These are phyloP conservation scores for Gymnosoma rotundatum DNA, from an alignment of 2,888 invertebrate species.

Conservation along the genomic window DNA sequence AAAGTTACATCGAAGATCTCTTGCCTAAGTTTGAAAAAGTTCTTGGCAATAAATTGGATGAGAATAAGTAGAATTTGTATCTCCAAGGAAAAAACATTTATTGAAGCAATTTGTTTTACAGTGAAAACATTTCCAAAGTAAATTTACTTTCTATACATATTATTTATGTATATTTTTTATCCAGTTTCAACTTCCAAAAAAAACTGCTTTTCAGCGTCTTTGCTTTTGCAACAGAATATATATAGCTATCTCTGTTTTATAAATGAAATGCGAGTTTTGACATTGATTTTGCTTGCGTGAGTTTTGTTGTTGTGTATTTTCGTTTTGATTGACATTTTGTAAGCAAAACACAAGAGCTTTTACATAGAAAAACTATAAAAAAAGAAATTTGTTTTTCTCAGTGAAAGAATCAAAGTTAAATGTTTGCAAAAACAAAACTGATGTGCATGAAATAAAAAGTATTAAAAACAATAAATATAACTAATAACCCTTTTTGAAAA, in stretches of 20 bases:
- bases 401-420: slow-evolving; percentile 5
- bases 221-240: background rate
- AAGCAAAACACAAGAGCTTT: slow-evolving; percentile 45
- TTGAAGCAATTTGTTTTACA: too few relatives aligned
- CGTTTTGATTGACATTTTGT: slow-evolving; percentile 53
- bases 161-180: background rate
- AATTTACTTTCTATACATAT: background rate
- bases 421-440: slow-evolving; percentile 3
- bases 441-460: background rate
- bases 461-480: slow-evolving; percentile 11
- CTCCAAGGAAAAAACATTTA: too few relatives aligned
- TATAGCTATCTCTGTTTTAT: slow-evolving; percentile 41
- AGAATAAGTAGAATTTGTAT: too few relatives aligned
- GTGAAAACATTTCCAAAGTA: background rate
- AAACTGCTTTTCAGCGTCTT: slow-evolving; percentile 1
- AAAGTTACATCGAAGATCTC: too few relatives aligned
- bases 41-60: too few relatives aligned
- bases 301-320: slow-evolving; percentile 25
- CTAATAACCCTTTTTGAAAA: slow-evolving; percentile 7
- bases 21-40: too few relatives aligned
- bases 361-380: slow-evolving; percentile 6
- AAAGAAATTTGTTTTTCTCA: slow-evolving; percentile 22
- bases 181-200: background rate
- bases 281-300: slow-evolving; percentile 2
- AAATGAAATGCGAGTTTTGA: background rate